These are phyloP conservation scores for Hanleya hanleyi DNA, from an alignment of 2,888 invertebrate genomes.

Conservation along the genomic window DNA sequence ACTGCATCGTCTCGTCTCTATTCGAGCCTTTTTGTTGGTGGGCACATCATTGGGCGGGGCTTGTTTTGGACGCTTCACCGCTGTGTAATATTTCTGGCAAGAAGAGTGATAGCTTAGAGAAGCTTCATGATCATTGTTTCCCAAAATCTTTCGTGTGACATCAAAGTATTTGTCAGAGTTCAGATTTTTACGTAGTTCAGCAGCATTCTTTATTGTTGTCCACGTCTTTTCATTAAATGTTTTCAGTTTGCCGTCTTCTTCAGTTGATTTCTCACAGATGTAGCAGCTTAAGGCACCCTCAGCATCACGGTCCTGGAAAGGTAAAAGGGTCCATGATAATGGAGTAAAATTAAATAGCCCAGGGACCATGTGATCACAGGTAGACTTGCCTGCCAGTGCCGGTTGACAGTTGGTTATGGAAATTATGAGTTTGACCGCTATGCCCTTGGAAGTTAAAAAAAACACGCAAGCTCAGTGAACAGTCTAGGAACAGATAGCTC, in stretches of 20 bases:
- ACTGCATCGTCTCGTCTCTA: neutral
- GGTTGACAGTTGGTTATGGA: no score
- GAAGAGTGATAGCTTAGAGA: neutral
- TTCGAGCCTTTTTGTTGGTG: neutral
- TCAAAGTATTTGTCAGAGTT: constrained; percentile 8
- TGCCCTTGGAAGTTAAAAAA: no score
- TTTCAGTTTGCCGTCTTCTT: constrained; percentile 5
- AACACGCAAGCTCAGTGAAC: no score
- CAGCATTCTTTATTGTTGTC: constrained; percentile 1
- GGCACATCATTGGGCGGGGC: neutral
- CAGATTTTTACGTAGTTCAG: neutral
- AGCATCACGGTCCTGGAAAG: no score
- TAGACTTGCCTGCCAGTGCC: no score
- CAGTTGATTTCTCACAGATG: no score
- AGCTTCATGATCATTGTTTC: neutral
- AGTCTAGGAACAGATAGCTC: no score
- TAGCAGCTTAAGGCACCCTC: no score
- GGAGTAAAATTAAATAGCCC: no score
- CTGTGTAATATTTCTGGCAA: constrained; percentile 2
- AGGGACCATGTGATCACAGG: no score
- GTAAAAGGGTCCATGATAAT: no score
- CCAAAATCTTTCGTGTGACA: neutral
- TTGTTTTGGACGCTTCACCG: constrained; percentile 8
- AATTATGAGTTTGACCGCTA: no score
- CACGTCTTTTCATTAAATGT: constrained; percentile 12